A percentile compares a stretch with the other conserved stretches of the same genome.
phyloP scores from a whole-genome alignment of 2,113 vertebrate species.

The Pipa parva region DNA sequence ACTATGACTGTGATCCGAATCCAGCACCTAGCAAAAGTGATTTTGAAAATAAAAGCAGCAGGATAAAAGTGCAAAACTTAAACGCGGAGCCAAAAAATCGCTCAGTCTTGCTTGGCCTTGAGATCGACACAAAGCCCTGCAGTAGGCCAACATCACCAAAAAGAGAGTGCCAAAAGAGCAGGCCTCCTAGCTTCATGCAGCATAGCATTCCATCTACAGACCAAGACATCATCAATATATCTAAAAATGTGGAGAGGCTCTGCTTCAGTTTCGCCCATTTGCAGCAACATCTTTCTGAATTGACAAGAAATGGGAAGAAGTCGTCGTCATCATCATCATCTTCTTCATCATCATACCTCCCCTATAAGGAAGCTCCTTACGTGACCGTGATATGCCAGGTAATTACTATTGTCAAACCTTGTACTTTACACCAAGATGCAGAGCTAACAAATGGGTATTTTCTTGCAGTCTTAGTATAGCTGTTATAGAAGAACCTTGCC shows the following conservation, averaged over 20 bases:
- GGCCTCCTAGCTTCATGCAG: background rate
- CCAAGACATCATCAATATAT: conserved; percentile 51
- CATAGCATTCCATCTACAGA: background rate
- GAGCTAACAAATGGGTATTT: too few species aligned
- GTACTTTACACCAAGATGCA: too few species aligned
- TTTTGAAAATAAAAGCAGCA: conserved; percentile 61
- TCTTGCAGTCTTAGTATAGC: too few species aligned
- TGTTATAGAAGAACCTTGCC: too few species aligned
- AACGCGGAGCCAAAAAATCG: conserved; percentile 59
- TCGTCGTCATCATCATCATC: conserved; percentile 47
- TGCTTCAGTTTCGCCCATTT: conserved; percentile 72
- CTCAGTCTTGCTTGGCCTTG: conserved; percentile 50
- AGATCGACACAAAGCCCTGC: conserved; percentile 56
- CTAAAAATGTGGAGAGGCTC: conserved; percentile 71
- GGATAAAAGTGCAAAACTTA: conserved; percentile 58
- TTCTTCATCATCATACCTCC: conserved; percentile 62
- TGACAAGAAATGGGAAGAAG: conserved; percentile 73
- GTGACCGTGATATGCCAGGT: conserved; percentile 87
- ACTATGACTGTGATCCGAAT: conserved; percentile 60
- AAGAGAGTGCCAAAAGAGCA: conserved; percentile 28
- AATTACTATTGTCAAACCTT: conserved; percentile 43
- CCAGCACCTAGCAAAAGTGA: conserved; percentile 66
- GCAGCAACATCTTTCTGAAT: conserved; percentile 71
- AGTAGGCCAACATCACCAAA: conserved; percentile 62
- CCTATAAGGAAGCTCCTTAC: conserved; percentile 70